Base-by-base conservation (phyloP, 2,888 invertebrate genomes). In the Mythimna loreyi region DNA sequence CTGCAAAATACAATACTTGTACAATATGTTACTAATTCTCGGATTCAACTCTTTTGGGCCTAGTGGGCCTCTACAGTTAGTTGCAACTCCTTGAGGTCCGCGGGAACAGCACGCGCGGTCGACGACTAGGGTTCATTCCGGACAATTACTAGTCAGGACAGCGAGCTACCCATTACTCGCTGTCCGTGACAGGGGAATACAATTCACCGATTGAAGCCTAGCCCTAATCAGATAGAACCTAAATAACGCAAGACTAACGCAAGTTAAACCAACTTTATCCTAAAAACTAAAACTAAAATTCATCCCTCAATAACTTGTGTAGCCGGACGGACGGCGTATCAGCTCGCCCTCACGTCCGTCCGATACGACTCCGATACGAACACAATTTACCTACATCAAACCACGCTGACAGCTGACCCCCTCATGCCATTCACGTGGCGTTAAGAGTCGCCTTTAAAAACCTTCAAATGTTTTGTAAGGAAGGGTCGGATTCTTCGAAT, bases 321-420 rank as follows among this genome's bases (percentile, higher is more conserved):
- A 33, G 45, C 59, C 81, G 71, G 75, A 67, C 16, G 19, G 19
- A 19, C 9, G 69, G 43, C 74, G 74, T 78, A 80, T 80, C 74
- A 75, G 70, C 71, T 72, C 68, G 81, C 84, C 72, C 77, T 63
- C 78, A 80, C 75, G 78, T 72, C 69, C 52, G 59, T 28, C 67
- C 83, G 79, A 75, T 75, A 61, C 75, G 62, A 23, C 33, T 56
- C 72, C 83, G 88, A 87, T 85, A 83, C 83, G 81, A 80, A 84
- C 86, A 90, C 91, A 90, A 91, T 91, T 91, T 90, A 91, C 91
- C 91, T 91, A 89, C 86, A 81, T 91, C 91, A 91, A 81, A 74
- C 69, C 61, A 57, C 58, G 66, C 47, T 85, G 86, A 86, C 86
- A 86, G 76, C 66, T 30, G 45, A 52, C 74, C 73, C 65, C 53